These are phyloP conservation scores for Drosophila demipolita DNA, from an alignment of 2,888 invertebrate species.

Conservation along the genomic window DNA sequence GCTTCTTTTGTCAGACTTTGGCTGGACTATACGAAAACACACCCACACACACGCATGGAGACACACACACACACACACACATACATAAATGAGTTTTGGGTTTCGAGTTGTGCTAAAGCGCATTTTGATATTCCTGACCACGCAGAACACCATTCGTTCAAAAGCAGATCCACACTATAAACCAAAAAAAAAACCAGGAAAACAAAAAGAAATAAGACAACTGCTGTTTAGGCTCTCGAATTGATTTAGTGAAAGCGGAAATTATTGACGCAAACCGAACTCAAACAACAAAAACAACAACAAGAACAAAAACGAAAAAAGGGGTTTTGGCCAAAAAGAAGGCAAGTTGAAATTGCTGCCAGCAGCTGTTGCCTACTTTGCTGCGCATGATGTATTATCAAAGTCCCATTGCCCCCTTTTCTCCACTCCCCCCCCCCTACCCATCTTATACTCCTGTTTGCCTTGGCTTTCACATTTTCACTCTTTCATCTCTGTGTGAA, in stretches of 20 bases:
- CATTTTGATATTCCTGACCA: constrained; percentile 64
- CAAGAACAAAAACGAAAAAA: not conserved
- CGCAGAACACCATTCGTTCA: constrained; percentile 61
- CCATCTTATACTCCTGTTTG: too few relatives aligned
- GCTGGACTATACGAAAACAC: constrained; percentile 36
- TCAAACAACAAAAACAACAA: constrained; percentile 13
- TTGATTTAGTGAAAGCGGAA: constrained; percentile 79
- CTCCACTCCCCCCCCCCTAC: not conserved
- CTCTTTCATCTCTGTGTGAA: constrained; percentile 29
- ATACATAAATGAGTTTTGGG: constrained; percentile 30
- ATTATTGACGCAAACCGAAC: constrained; percentile 71
- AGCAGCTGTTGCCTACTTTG: constrained; percentile 72
- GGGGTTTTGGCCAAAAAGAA: constrained; percentile 3
- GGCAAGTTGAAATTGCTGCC: constrained; percentile 69
- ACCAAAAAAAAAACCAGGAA: not conserved
- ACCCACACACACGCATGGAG: constrained; percentile 13
- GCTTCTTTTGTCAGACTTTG: constrained; percentile 37
- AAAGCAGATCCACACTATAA: constrained; percentile 24
- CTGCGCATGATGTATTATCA: constrained; percentile 74
- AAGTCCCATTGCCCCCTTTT: constrained; percentile 26
- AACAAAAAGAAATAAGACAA: constrained; percentile 25
- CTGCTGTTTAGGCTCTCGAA: constrained; percentile 63
- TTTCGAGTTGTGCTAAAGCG: constrained; percentile 54
- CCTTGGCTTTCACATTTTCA: not conserved
- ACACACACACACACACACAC: constrained; percentile 4